These are phyloP conservation scores for Glossosoma conforme DNA, from an alignment of 1,140 invertebrate species.

Conservation along the genomic window DNA sequence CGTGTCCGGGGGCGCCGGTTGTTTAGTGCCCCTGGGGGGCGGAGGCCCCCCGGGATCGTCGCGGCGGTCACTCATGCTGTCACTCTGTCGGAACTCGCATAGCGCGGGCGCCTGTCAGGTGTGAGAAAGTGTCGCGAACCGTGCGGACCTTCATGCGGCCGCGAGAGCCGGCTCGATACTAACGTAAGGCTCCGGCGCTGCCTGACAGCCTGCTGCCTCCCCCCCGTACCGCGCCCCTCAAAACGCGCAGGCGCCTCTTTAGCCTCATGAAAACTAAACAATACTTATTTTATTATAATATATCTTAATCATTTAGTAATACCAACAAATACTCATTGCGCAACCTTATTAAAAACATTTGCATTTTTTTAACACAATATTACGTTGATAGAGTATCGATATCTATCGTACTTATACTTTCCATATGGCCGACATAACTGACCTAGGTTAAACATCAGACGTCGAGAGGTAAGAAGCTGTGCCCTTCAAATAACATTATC, in stretches of 20 bases:
- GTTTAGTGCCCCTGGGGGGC: conserved; percentile 43
- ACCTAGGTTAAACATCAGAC: no score
- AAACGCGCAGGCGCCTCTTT: conserved; percentile 20
- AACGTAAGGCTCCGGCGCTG: conserved; percentile 22
- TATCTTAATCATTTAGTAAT: no score
- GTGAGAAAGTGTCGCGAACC: background rate
- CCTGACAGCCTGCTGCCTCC: conserved; percentile 7
- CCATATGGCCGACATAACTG: no score
- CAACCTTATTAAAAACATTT: no score
- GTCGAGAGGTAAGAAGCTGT: no score
- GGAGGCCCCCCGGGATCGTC: conserved; percentile 18
- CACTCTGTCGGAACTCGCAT: conserved; percentile 14
- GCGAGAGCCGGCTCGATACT: conserved; percentile 52
- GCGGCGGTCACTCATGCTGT: conserved; percentile 15
- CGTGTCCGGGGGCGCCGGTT: conserved; percentile 18
- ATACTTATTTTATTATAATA: no score
- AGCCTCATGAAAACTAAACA: conserved; percentile 7
- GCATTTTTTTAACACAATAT: no score
- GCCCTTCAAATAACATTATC: no score
- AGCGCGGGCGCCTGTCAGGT: background rate
- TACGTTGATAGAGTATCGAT: no score
- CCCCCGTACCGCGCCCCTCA: conserved; percentile 5
- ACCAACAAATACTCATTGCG: conserved; percentile 3
- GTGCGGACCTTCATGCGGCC: conserved; percentile 32
- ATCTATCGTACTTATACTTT: no score